phyloP scores from a whole-genome alignment of 2,113 vertebrate species.

The Sinocyclocheilus anshuiensis region DNA sequence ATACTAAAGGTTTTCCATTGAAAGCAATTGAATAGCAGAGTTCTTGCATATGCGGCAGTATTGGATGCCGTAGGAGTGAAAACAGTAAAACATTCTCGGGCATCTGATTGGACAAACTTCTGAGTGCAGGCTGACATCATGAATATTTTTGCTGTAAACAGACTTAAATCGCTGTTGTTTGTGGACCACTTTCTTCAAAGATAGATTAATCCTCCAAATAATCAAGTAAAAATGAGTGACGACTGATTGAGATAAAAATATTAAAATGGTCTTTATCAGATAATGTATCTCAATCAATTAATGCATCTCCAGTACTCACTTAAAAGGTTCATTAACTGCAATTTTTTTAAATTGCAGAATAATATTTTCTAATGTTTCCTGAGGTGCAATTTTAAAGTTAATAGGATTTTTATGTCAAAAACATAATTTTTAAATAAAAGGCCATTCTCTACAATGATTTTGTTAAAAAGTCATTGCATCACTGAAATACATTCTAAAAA shows the following conservation, averaged over 20 bases:
- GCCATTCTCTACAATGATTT: not conserved
- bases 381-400: not conserved
- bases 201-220: not conserved
- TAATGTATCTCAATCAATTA: not conserved
- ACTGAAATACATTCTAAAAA: too few species aligned
- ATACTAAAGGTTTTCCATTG: too few species aligned
- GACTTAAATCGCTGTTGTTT: too few species aligned
- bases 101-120: not conserved
- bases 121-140: not conserved
- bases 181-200: not conserved
- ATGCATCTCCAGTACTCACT: not conserved
- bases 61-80: not conserved
- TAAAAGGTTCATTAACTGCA: not conserved
- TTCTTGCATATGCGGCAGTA: not conserved
- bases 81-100: not conserved
- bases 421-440: not conserved
- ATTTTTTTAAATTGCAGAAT: not conserved
- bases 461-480: not conserved
- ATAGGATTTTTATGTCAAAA: not conserved
- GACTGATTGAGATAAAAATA: not conserved
- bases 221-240: not conserved
- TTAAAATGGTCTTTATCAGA: not conserved
- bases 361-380: not conserved
- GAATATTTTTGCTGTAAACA: not conserved
- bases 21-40: too few species aligned